A percentile compares a stretch with the other conserved stretches of the same genome.
Conservation (phyloP, 1,140 invertebrate species). For the Trissolcus basalis region DNA sequence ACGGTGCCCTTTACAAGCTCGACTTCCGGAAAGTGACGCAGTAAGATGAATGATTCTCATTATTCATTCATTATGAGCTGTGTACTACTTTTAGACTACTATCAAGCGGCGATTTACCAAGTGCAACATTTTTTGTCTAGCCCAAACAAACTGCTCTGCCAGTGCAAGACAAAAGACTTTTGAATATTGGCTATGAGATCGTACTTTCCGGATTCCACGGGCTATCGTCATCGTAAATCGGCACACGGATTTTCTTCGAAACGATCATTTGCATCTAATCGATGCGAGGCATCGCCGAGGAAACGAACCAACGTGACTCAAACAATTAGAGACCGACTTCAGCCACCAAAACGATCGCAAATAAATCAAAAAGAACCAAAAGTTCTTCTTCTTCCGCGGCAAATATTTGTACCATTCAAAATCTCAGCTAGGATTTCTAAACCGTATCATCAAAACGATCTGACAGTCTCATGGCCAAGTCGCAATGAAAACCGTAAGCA, state of each 20-base stretch:
- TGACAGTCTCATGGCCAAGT: too few species aligned
- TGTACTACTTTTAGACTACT: constrained; percentile 38
- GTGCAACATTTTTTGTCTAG: constrained; percentile 22
- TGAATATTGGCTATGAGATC: constrained; percentile 17
- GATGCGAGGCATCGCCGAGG: constrained; percentile 12
- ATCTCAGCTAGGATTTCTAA: too few species aligned
- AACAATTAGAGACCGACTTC: constrained; percentile 27
- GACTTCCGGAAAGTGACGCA: constrained; percentile 47
- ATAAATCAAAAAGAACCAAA: not conserved
- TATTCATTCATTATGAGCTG: constrained; percentile 55
- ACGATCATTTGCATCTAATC: constrained; percentile 37
- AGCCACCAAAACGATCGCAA: not conserved
- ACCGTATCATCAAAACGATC: too few species aligned
- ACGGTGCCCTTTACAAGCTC: constrained; percentile 29
- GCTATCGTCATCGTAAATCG: constrained; percentile 43
- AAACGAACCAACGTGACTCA: constrained; percentile 20
- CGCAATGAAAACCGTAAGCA: too few species aligned
- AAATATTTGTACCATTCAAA: too few species aligned
- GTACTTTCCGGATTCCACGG: constrained; percentile 16
- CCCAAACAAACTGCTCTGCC: not conserved
- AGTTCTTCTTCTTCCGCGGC: too few species aligned
- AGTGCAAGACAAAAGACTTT: constrained; percentile 18
- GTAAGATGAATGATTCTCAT: constrained; percentile 53
- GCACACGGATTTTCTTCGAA: constrained; percentile 16
- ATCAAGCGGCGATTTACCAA: constrained; percentile 47